Base-by-base conservation (phyloP, 2,888 invertebrate species). In the Pollenia griseotomentosa region DNA sequence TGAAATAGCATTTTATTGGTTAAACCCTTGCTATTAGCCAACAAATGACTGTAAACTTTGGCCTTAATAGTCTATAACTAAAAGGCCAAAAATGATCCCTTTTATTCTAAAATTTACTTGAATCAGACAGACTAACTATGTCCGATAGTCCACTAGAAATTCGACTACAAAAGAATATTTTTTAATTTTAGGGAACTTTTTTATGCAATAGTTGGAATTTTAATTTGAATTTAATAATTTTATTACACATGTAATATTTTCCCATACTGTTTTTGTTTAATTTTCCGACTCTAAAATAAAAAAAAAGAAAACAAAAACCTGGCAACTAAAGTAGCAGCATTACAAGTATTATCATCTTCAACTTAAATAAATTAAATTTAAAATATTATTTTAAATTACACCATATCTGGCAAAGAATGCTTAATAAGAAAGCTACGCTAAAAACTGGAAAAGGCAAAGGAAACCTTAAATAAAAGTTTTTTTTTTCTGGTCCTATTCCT, bases 341-440 rank as follows among this genome's bases (percentile, higher is more conserved):
- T 23, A 55, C 5, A 59, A 48, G 61, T n/a, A 16, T 51, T 57
- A 57, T 12, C 33, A 46, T 14, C 12, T 16, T 40, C 12, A 46
- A 33, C 57, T 14, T 10, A 44, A 42, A 66, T 16, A 70, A 57
- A 2, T 55, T 71, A 12, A 46, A 55, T 70, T 65, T 57, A n/a
- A 63, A 57, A n/a, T 40, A 59, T 66, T 70, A 53, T 77, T 71
- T 80, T 44, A 81, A 85, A 71, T 61, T 51, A 57, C 59, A 70
- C 11, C 48, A 42, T 59, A 57, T 19, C n/a, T n/a, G 42, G 11
- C 42, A 42, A 5, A 40, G 40, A 65, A 57, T 44, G 3, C 19
- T 40, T 40, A 48, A 57, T 48, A 63, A 63, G 46, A 51, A 68
- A 71, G 12, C 12, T 44, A 6, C 4, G 6, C 33, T 33, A 6